Percentiles rank a stretch among this genome's conserved stretches.
phyloP scores from a whole-genome alignment of 1,140 invertebrate genomes.

The Drosophila dunni region DNA sequence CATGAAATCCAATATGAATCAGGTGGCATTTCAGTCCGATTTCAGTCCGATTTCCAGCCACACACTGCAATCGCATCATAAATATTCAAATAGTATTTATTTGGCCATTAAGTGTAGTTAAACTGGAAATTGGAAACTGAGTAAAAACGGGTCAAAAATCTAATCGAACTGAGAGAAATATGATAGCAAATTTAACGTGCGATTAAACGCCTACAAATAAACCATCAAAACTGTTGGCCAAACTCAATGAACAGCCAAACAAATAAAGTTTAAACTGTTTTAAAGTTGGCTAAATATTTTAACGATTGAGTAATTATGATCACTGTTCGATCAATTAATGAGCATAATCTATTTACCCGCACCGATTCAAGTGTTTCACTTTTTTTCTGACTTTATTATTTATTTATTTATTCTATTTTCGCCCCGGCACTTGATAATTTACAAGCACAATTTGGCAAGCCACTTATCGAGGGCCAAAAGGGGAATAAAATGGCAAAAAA shows the following conservation, averaged over 20 bases:
- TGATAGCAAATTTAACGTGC: background rate
- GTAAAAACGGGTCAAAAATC: background rate
- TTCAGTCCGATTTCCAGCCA: background rate
- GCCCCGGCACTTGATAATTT: slow-evolving; percentile 63
- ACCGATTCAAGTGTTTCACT: slow-evolving; percentile 48
- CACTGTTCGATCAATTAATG: slow-evolving; percentile 33
- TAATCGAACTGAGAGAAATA: slow-evolving; percentile 20
- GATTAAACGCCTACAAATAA: slow-evolving; percentile 2
- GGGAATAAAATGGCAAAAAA: slow-evolving; percentile 30
- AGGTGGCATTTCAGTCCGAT: slow-evolving; percentile 57
- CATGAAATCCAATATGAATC: slow-evolving; percentile 39
- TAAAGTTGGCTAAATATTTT: background rate
- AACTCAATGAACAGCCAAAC: slow-evolving; percentile 5
- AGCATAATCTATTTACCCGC: slow-evolving; percentile 1
- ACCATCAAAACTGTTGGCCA: background rate
- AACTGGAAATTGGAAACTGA: background rate
- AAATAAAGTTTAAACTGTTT: background rate
- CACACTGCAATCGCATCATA: slow-evolving; percentile 10
- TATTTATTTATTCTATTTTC: slow-evolving; percentile 31
- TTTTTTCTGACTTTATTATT: slow-evolving; percentile 42
- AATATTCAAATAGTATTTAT: slow-evolving; percentile 24
- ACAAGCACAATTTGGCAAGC: slow-evolving; percentile 76
- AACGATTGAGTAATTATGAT: slow-evolving; percentile 16
- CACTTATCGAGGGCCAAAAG: slow-evolving; percentile 57
- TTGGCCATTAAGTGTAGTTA: slow-evolving; percentile 17